Conservation (phyloP, 1,140 invertebrate species). For the Parasteatoda tepidariorum region DNA sequence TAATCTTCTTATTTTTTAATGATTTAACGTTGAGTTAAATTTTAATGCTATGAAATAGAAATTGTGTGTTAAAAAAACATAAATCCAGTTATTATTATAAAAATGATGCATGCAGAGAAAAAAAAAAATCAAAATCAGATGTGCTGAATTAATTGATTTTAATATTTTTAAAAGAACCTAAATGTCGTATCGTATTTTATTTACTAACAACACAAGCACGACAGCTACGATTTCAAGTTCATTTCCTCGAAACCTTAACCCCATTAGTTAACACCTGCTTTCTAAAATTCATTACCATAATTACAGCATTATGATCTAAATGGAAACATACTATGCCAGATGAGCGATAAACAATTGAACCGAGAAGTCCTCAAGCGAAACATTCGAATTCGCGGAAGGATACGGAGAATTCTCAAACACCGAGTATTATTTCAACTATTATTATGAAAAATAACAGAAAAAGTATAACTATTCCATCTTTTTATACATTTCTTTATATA, state of each 20-base stretch:
- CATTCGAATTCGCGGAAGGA: constrained; percentile 11
- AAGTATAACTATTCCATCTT: not conserved
- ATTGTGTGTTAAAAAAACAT: too few relatives aligned
- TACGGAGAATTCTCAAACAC: not conserved
- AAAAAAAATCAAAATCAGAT: not conserved
- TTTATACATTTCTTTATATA: not conserved
- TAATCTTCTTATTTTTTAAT: too few relatives aligned
- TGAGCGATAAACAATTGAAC: constrained; percentile 26
- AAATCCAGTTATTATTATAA: too few relatives aligned
- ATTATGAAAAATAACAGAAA: not conserved
- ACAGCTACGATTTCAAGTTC: not conserved
- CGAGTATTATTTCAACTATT: too few relatives aligned
- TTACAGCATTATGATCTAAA: not conserved
- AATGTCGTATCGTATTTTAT: not conserved
- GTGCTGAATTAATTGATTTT: not conserved
- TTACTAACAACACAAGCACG: not conserved
- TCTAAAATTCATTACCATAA: not conserved
- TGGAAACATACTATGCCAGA: constrained; percentile 5
- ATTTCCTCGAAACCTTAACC: not conserved
- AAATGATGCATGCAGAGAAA: not conserved
- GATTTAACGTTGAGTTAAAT: too few relatives aligned
- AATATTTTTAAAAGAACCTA: not conserved
- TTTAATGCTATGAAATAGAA: too few relatives aligned
- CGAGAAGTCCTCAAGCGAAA: not conserved
- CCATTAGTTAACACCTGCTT: not conserved